These are phyloP conservation scores for Rotaria sp. DNA, from an alignment of 2,888 invertebrate genomes.

Conservation along the genomic window DNA sequence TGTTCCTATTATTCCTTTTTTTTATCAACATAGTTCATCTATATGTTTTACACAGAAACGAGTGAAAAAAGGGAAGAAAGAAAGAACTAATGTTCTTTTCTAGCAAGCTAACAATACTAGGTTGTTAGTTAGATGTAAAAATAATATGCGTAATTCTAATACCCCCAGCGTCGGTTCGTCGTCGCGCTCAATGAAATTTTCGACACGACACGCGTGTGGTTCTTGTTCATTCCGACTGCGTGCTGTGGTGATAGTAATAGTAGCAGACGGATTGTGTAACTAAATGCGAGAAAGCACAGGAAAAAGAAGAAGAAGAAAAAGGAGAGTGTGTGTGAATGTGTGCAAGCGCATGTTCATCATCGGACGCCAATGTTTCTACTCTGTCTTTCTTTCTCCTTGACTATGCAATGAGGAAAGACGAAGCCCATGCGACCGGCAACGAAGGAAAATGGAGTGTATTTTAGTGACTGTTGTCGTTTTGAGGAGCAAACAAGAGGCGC, in stretches of 20 bases:
- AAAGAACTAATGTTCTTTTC: not conserved
- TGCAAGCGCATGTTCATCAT: conserved; percentile 1
- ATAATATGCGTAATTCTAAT: conserved; percentile 2
- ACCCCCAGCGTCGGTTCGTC: not conserved
- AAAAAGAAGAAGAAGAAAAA: not conserved
- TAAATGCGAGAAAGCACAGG: not conserved
- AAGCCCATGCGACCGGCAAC: not conserved
- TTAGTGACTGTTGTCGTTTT: not conserved
- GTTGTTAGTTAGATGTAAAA: not conserved
- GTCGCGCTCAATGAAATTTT: conserved; percentile 22
- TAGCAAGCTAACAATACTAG: not conserved
- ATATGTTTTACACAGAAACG: not conserved
- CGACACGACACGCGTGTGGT: not conserved
- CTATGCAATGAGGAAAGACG: not conserved
- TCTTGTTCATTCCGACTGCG: not conserved
- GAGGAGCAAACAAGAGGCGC: not conserved
- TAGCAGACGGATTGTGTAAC: not conserved
- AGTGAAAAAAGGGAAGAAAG: not conserved
- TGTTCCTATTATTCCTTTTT: not conserved
- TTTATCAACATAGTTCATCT: not conserved
- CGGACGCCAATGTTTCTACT: not conserved
- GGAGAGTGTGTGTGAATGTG: not conserved
- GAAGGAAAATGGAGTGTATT: not conserved
- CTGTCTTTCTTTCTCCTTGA: not conserved
- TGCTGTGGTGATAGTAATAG: not conserved